These are phyloP conservation scores for Drosophila tristis DNA, from an alignment of 1,140 invertebrate species.

Conservation along the genomic window DNA sequence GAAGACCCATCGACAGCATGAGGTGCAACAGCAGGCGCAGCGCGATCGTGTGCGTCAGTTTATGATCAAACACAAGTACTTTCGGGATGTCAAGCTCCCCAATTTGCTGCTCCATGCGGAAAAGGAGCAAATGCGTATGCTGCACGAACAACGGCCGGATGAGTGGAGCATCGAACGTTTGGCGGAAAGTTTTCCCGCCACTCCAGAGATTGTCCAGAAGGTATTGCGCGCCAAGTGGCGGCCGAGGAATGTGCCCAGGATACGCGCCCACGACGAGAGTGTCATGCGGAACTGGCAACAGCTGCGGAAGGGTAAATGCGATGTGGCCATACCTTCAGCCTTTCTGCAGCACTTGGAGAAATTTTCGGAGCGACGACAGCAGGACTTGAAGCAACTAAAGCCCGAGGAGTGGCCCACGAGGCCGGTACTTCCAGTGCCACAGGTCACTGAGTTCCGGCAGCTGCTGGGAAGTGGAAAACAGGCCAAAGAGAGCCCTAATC, in stretches of 20 bases:
- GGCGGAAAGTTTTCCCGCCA: slow-evolving; percentile 91
- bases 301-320: slow-evolving; percentile 85
- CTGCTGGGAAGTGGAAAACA: slow-evolving; percentile 73
- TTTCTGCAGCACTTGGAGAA: slow-evolving; percentile 87
- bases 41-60: slow-evolving; percentile 85
- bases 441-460: slow-evolving; percentile 82
- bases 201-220: slow-evolving; percentile 86
- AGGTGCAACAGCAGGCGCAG: slow-evolving; percentile 75
- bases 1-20: slow-evolving; percentile 80
- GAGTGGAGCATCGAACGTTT: slow-evolving; percentile 90
- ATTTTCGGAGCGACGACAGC: slow-evolving; percentile 83
- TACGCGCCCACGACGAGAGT: slow-evolving; percentile 87
- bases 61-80: slow-evolving; percentile 90
- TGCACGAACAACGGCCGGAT: slow-evolving; percentile 88
- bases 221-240: slow-evolving; percentile 88
- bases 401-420: slow-evolving; percentile 55
- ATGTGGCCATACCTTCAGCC: slow-evolving; percentile 83
- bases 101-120: slow-evolving; percentile 93
- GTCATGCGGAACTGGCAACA: slow-evolving; percentile 89
- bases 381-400: slow-evolving; percentile 51
- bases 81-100: slow-evolving; percentile 87
- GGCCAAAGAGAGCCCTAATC: not conserved
- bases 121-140: slow-evolving; percentile 91
- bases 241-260: slow-evolving; percentile 85
- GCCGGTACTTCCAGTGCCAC: slow-evolving; percentile 63